Base-by-base conservation (phyloP, 2,888 invertebrate species). In the Pyralis farinalis region DNA sequence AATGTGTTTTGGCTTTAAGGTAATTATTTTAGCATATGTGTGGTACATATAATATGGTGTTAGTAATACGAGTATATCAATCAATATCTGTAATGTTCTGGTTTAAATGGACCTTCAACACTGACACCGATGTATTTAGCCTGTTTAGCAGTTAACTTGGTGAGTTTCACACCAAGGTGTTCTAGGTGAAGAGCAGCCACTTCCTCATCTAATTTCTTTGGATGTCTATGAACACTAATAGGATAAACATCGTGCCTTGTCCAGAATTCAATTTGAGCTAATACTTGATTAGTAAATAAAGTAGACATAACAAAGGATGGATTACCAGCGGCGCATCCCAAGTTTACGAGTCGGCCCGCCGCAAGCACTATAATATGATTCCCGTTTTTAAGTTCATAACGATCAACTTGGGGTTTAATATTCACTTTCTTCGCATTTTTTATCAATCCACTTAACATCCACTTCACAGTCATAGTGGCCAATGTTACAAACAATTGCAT, bases 301-400 rank as follows among this genome's bases (percentile, higher is more conserved):
- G 97, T 98, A 51, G 98, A 98, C 99, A 99, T 99, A n/a, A 99
- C 99, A 81, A 99, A 99, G 40, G 98, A 98, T 3, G 99, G 96
- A 85, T 99, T 99, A 25, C 99, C 99, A 65, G 96, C 98, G 21
- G 99, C 99, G 84, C 99, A 99, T 40, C 99, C 99, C 53, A 99
- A 91, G 81, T 99, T 99, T 3, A 98, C 98, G 43, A 99, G 92
- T 54, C 99, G 94, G 27, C 99, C 99, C 79, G 98, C 96, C 16
- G 99, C 99, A 47, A 99, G 90, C 8, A 99, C 87, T 64, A 99
- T 97, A 37, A 99, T 91, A 79, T 99, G 97, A 51, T 94, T 94
- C 22, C 98, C 98, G 86, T 94, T 98, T 39, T 92, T 81, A 61
- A 99, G 86, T 53, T 92, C 93, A 83, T 97, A 99, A 44, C 98